A percentile compares a stretch with the other conserved stretches of the same genome.
phyloP scores from a whole-genome alignment of 2,888 invertebrate genomes.

The Autographa gamma region DNA sequence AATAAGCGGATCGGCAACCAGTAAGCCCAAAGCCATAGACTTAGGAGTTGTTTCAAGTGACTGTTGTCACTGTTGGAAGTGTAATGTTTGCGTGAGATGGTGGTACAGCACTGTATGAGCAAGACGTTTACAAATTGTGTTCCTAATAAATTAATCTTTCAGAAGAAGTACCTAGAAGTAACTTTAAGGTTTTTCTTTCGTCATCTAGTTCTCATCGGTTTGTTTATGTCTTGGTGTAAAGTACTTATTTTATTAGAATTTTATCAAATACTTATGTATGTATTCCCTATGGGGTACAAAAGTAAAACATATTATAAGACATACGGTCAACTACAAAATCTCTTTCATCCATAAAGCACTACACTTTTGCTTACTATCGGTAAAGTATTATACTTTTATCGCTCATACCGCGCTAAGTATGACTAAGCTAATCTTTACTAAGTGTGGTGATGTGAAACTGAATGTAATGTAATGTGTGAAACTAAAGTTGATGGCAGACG shows the following conservation, averaged over 20 bases:
- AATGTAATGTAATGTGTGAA: conserved; percentile 32
- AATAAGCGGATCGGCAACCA: conserved; percentile 57
- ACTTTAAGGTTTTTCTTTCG: too few relatives aligned
- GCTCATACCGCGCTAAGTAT: conserved; percentile 15
- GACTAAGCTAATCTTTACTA: not conserved
- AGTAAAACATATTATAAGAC: too few relatives aligned
- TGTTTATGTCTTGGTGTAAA: too few relatives aligned
- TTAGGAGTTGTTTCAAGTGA: conserved; percentile 20
- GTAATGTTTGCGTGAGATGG: conserved; percentile 26
- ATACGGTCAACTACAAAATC: not conserved
- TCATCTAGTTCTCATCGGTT: too few relatives aligned
- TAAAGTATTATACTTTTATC: conserved; percentile 11
- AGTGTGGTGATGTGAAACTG: conserved; percentile 34
- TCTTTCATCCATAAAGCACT: not conserved
- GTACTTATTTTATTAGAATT: too few relatives aligned
- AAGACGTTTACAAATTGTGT: conserved; percentile 7
- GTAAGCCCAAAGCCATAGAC: conserved; percentile 56
- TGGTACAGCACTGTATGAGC: conserved; percentile 14
- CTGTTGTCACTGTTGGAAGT: conserved; percentile 15
- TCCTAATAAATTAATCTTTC: too few relatives aligned
- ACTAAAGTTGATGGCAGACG: conserved; percentile 9
- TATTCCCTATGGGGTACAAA: too few relatives aligned
- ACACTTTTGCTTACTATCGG: too few relatives aligned
- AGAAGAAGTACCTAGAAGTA: too few relatives aligned
- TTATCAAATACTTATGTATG: too few relatives aligned